Evolutionary conservation across 2,113 vertebrate species (phyloP).

Genomic region (Sporophila hypoxantha): DNA sequence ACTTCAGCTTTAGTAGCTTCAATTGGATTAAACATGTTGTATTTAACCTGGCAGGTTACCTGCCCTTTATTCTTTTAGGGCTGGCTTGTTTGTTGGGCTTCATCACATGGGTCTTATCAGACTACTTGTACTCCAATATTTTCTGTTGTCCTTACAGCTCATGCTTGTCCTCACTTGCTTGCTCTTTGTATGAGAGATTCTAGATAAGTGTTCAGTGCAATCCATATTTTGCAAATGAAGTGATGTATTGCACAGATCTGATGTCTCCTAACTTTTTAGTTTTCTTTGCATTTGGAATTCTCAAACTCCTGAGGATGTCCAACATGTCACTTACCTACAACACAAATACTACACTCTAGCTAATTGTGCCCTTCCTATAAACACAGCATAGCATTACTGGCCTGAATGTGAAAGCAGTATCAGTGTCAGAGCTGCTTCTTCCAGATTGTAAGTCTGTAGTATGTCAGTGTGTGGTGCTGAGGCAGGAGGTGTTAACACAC

Average conservation of each 20-base stretch:
- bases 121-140: background rate
- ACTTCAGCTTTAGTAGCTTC: background rate
- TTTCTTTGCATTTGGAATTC: background rate
- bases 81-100: background rate
- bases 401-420: background rate
- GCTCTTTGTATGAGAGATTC: background rate
- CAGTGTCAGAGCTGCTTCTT: background rate
- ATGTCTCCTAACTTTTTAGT: background rate
- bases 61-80: background rate
- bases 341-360: background rate
- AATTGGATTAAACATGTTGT: background rate
- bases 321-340: background rate
- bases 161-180: background rate
- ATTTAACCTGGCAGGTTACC: background rate
- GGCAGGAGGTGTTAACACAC: background rate
- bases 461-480: background rate
- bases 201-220: background rate
- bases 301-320: background rate
- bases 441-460: background rate
- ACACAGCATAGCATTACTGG: background rate
- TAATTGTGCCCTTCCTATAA: background rate
- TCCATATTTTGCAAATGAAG: background rate
- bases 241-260: background rate
- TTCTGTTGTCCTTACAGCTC: background rate
- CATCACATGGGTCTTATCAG: background rate